Conservation (phyloP, 2,113 vertebrate species). For the Otolemur garnettii region DNA sequence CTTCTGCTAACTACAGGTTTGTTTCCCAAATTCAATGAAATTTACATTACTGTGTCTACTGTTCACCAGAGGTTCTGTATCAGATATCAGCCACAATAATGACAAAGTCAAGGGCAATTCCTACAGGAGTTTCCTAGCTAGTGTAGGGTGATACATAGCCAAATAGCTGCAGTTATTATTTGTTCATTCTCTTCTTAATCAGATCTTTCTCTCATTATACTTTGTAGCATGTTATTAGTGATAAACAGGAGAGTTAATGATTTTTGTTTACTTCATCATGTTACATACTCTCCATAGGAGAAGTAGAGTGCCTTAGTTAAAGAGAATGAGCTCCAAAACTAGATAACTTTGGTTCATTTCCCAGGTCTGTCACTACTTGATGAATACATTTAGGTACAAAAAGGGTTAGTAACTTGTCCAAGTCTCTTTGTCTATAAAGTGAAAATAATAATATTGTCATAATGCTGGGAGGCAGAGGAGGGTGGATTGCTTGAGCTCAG, state of each 20-base stretch:
- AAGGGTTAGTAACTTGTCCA: too few relatives aligned
- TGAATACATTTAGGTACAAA: not conserved
- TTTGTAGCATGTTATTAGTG: not conserved
- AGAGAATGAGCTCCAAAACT: not conserved
- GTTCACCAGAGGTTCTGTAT: too few relatives aligned
- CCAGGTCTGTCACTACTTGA: not conserved
- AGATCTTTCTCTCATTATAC: not conserved
- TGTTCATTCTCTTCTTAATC: not conserved
- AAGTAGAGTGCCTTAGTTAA: not conserved
- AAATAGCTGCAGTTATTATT: not conserved
- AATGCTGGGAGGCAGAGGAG: too few relatives aligned
- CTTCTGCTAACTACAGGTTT: constrained; percentile 83
- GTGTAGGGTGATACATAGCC: not conserved
- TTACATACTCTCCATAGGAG: not conserved
- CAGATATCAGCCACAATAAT: too few relatives aligned
- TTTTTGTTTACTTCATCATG: not conserved
- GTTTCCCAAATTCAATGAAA: not conserved
- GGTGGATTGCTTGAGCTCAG: too few relatives aligned
- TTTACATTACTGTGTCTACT: not conserved
- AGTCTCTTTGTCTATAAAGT: not conserved
- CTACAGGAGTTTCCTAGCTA: not conserved
- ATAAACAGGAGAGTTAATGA: not conserved
- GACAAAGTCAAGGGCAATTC: not conserved
- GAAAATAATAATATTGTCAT: not conserved
- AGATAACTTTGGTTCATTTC: not conserved